These are phyloP conservation scores for Megalops atlanticus DNA, from an alignment of 2,113 vertebrate species.

Conservation along the genomic window DNA sequence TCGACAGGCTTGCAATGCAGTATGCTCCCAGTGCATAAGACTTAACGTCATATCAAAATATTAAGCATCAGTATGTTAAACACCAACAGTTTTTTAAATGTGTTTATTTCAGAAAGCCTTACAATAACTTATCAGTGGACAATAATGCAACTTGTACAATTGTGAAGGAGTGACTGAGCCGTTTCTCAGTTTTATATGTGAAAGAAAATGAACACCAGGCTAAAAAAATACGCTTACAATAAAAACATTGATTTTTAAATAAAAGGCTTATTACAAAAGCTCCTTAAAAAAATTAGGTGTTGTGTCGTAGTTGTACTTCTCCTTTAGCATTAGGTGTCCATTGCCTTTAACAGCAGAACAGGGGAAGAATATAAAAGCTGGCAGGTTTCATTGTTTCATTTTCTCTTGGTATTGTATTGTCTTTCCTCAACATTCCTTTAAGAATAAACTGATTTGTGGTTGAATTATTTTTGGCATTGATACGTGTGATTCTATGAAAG, in stretches of 20 bases:
- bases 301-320: not conserved
- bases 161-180: not conserved
- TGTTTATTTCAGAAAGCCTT: too few relatives aligned
- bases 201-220: not conserved
- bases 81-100: too few relatives aligned
- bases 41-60: too few relatives aligned
- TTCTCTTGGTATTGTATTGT: slow-evolving; percentile 22
- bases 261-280: too few relatives aligned
- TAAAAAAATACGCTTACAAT: not conserved
- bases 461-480: not conserved
- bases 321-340: not conserved
- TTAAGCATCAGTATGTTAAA: too few relatives aligned
- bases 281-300: not conserved
- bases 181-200: not conserved
- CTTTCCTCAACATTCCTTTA: slow-evolving; percentile 45
- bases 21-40: slow-evolving; percentile 79
- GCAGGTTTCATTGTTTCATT: slow-evolving; percentile 23
- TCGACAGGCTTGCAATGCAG: slow-evolving; percentile 85
- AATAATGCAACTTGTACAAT: not conserved
- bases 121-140: too few relatives aligned
- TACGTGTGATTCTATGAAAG: too few relatives aligned
- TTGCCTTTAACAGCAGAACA: not conserved
- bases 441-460: slow-evolving; percentile 47
- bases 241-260: not conserved
- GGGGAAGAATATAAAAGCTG: not conserved